A percentile compares a stretch with the other conserved stretches of the same genome.
These are phyloP conservation scores for Catostomus latipinnis DNA, from an alignment of 2,797 vertebrate genomes.

Conservation along the genomic window DNA sequence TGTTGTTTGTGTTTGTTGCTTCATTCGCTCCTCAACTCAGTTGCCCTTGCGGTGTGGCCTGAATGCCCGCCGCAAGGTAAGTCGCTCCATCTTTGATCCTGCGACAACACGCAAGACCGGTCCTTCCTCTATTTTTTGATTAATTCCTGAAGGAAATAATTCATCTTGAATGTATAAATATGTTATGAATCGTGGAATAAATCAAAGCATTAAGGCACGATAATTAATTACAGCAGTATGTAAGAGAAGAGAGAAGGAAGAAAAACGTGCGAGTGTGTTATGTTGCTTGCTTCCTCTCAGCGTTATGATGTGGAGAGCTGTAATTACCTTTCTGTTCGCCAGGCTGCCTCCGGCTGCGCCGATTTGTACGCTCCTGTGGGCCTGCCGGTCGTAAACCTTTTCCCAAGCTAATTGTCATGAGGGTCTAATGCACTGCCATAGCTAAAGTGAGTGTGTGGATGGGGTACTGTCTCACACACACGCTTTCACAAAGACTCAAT, in stretches of 20 bases:
- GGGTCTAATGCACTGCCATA: slow-evolving; percentile 79
- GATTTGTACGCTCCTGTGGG: slow-evolving; percentile 57
- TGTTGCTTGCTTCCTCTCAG: slow-evolving; percentile 73
- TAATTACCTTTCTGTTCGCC: slow-evolving; percentile 84
- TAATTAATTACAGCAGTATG: slow-evolving; percentile 80
- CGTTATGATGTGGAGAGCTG: slow-evolving; percentile 79
- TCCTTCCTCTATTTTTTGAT: slow-evolving; percentile 76
- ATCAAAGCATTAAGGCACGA: slow-evolving; percentile 82
- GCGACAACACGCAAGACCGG: slow-evolving; percentile 67
- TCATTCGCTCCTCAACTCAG: background rate
- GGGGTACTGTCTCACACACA: slow-evolving; percentile 49
- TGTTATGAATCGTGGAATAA: slow-evolving; percentile 84
- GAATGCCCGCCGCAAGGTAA: slow-evolving; percentile 62
- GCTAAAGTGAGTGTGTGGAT: slow-evolving; percentile 74
- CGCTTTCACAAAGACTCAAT: slow-evolving; percentile 14
- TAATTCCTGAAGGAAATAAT: slow-evolving; percentile 85
- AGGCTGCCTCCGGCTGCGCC: slow-evolving; percentile 78
- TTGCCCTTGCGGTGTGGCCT: slow-evolving; percentile 27
- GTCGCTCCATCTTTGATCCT: slow-evolving; percentile 76
- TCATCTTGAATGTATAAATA: slow-evolving; percentile 86
- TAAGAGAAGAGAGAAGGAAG: slow-evolving; percentile 72
- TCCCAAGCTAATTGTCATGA: slow-evolving; percentile 82
- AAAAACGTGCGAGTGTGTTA: slow-evolving; percentile 77
- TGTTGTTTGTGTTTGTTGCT: background rate
- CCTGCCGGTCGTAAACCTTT: slow-evolving; percentile 80